A percentile compares a stretch with the other conserved stretches of the same genome.
Evolutionary conservation across 92 coral and sea anemone genomes (phyloP).

Genomic region (Montipora capitata): DNA sequence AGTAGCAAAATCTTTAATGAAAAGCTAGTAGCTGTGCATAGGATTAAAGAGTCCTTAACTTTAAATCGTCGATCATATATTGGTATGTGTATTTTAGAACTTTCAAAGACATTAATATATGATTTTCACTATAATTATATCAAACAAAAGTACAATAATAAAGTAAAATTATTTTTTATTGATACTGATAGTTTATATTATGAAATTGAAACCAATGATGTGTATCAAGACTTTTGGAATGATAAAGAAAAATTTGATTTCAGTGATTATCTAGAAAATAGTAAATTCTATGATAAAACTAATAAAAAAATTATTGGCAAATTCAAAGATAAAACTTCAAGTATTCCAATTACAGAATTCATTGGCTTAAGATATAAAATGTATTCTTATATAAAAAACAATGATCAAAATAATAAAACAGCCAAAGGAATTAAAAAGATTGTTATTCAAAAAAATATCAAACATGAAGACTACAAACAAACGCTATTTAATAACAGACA

Average conservation of each 20-base stretch:
- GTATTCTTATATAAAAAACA: constrained; percentile 37
- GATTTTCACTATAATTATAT: constrained; percentile 4
- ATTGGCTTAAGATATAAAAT: constrained; percentile 40
- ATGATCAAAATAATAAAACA: constrained; percentile 16
- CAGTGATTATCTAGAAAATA: neutral
- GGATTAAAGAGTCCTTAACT: neutral
- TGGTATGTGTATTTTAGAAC: constrained; percentile 37
- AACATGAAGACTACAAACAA: neutral
- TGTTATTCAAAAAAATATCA: constrained; percentile 3
- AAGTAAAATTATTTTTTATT: constrained; percentile 23
- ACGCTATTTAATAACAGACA: neutral
- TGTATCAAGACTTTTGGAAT: neutral
- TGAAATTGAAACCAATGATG: constrained; percentile 29
- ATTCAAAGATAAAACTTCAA: constrained; percentile 22
- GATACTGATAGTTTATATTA: constrained; percentile 23
- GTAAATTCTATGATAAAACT: neutral
- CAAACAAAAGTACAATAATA: constrained; percentile 1
- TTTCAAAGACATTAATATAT: neutral
- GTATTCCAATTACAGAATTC: constrained; percentile 33
- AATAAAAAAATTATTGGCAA: constrained; percentile 26
- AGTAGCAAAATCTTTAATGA: constrained; percentile 42
- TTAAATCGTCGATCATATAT: constrained; percentile 15
- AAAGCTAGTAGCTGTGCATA: constrained; percentile 36
- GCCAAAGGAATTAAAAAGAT: constrained; percentile 42
- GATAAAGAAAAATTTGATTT: constrained; percentile 30